phyloP scores from a whole-genome alignment of 1,140 invertebrate species.

The Ruditapes philippinarum region DNA sequence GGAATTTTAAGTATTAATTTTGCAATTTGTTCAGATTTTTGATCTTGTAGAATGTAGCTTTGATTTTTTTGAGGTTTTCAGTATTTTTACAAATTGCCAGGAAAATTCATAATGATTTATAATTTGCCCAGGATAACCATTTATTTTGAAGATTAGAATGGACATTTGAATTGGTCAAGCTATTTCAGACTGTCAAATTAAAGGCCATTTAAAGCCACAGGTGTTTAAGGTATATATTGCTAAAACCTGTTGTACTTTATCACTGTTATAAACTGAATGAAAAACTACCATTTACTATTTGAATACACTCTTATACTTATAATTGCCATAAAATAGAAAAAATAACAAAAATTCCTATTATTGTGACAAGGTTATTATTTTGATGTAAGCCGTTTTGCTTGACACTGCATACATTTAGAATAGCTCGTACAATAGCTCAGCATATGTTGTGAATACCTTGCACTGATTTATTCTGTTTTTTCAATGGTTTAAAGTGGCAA shows the following conservation, averaged over 20 bases:
- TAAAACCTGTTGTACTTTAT: conserved; percentile 1
- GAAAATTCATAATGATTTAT: too few relatives aligned
- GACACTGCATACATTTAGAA: conserved; percentile 15
- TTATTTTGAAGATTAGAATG: not conserved
- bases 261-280: not conserved
- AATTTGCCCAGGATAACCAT: not conserved
- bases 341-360: conserved; percentile 11
- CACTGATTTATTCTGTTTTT: too few relatives aligned
- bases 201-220: conserved; percentile 7
- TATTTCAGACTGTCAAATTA: conserved; percentile 5
- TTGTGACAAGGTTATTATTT: not conserved
- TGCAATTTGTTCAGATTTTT: too few relatives aligned
- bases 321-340: conserved; percentile 16
- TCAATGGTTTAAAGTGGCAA: not conserved
- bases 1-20: too few relatives aligned
- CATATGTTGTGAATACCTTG: not conserved
- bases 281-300: not conserved
- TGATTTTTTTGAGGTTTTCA: too few relatives aligned
- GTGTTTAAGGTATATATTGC: conserved; percentile 4
- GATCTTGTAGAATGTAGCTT: too few relatives aligned
- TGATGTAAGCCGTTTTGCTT: conserved; percentile 17
- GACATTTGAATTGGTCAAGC: not conserved
- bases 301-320: not conserved
- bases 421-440: not conserved
- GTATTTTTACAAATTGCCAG: too few relatives aligned